Evolutionary conservation across 2,797 vertebrate genomes (phyloP).

Genomic region (Eutrigla gurnardus): DNA sequence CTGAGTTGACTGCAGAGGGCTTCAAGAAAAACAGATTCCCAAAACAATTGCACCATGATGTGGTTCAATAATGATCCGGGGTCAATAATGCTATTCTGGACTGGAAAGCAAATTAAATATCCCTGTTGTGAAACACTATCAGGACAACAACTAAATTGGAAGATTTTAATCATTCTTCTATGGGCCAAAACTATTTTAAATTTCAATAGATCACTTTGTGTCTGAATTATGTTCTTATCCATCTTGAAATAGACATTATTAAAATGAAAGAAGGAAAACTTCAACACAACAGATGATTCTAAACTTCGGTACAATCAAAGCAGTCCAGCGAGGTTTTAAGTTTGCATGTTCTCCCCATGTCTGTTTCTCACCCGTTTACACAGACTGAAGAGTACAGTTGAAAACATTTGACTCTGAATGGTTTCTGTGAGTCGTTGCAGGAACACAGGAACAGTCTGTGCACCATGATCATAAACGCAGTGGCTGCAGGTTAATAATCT

Average conservation of each 20-base stretch:
- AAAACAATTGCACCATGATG: background rate
- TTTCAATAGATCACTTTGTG: background rate
- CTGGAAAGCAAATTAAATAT: too few species aligned
- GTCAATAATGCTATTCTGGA: background rate
- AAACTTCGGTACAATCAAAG: background rate
- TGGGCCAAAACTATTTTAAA: background rate
- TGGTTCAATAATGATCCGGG: background rate
- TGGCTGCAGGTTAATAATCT: background rate
- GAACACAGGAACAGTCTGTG: conserved; percentile 2
- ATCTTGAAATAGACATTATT: background rate
- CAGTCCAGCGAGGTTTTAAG: background rate
- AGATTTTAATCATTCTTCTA: background rate
- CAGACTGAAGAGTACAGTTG: background rate
- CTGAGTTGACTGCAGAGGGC: background rate
- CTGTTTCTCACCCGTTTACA: background rate
- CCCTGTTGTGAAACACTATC: too few species aligned
- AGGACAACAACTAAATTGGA: background rate
- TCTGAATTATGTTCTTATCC: background rate
- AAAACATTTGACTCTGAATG: background rate
- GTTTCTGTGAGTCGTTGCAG: background rate
- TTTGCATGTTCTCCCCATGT: background rate
- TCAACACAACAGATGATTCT: too few species aligned
- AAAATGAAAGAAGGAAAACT: background rate
- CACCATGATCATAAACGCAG: conserved; percentile 4
- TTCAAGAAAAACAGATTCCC: background rate